phyloP scores from a whole-genome alignment of 1,140 invertebrate genomes.

The Mya arenaria region DNA sequence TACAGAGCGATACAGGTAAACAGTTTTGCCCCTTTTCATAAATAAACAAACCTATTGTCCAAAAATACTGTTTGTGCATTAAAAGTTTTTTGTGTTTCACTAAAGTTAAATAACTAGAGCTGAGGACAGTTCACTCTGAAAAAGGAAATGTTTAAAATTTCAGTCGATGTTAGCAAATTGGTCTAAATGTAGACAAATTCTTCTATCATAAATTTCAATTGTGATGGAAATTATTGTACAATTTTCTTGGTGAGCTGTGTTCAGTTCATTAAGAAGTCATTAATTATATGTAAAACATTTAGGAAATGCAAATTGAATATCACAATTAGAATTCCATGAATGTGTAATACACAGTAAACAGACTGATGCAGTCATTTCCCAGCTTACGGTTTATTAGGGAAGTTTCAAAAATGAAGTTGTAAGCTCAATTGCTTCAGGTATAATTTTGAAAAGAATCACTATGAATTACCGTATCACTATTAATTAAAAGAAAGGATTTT shows the following conservation, averaged over 20 bases:
- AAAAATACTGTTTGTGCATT: background rate
- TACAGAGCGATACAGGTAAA: conserved; percentile 77
- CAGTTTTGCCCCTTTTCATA: background rate
- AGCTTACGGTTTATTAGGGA: background rate
- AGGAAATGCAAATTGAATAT: too few relatives aligned
- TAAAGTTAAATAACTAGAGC: background rate
- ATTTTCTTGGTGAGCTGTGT: too few relatives aligned
- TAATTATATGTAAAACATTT: too few relatives aligned
- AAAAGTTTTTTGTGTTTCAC: background rate
- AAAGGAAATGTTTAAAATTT: too few relatives aligned
- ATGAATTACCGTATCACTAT: background rate
- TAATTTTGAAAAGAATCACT: background rate
- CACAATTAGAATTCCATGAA: too few relatives aligned
- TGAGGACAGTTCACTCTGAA: background rate
- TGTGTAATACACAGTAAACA: too few relatives aligned
- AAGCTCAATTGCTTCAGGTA: background rate
- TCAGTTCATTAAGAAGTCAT: too few relatives aligned
- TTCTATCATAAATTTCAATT: too few relatives aligned
- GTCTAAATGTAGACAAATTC: too few relatives aligned
- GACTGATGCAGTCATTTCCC: too few relatives aligned
- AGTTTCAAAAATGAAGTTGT: background rate
- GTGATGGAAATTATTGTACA: too few relatives aligned
- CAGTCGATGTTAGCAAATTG: too few relatives aligned
- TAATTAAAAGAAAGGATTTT: background rate
- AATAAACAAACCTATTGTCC: background rate